Conservation (phyloP, 2,888 invertebrate genomes). For the Drosophila melanosoma region DNA sequence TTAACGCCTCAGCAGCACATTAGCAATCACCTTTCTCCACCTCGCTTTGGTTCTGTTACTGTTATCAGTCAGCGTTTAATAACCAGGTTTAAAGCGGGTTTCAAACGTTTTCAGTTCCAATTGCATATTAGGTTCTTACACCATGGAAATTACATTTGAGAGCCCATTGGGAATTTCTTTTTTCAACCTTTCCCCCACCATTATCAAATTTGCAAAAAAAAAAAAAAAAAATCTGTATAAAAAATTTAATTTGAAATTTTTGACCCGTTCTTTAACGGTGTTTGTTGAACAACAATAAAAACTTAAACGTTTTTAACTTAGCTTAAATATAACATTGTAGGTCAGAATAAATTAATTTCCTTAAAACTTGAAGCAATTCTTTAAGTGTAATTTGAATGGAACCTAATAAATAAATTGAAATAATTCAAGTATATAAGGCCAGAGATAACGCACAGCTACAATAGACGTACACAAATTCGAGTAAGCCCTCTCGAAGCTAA, state of each 20-base stretch:
- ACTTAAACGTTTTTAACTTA: neutral
- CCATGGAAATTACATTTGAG: neutral
- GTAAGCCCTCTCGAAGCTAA: neutral
- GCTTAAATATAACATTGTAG: neutral
- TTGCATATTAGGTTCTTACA: neutral
- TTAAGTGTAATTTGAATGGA: neutral
- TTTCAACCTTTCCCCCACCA: rapidly evolving
- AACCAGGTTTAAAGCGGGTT: neutral
- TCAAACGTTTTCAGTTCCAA: neutral
- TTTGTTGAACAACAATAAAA: neutral
- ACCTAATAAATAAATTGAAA: neutral
- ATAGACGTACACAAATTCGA: neutral
- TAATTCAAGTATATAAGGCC: neutral
- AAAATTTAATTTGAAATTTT: neutral
- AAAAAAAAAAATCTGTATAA: neutral
- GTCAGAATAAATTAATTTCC: neutral
- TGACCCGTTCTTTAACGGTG: neutral
- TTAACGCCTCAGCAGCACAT: neutral
- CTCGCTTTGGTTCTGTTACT: neutral
- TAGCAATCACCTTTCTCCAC: neutral
- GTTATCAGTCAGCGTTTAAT: conserved; percentile 1
- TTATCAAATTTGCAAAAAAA: neutral
- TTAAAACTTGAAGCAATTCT: neutral
- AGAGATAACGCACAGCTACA: neutral
- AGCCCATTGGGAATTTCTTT: neutral